phyloP scores from a whole-genome alignment of 2,888 invertebrate species.

The Eupithecia centaureata region DNA sequence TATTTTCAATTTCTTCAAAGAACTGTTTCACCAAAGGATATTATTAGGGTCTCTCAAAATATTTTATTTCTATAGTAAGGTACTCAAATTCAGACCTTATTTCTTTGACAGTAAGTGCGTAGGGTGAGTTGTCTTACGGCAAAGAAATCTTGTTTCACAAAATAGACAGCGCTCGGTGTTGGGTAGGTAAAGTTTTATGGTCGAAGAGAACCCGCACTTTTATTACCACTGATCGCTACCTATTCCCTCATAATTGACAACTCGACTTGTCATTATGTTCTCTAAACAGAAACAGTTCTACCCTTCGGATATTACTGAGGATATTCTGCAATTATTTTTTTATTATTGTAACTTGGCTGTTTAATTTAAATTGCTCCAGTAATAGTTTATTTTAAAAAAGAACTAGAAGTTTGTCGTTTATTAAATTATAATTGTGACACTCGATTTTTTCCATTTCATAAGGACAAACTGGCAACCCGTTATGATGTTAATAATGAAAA shows the following conservation, averaged over 20 bases:
- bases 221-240: slow-evolving; percentile 82
- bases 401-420: not conserved
- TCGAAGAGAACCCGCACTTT: slow-evolving; percentile 78
- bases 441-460: not conserved
- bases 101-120: slow-evolving; percentile 49
- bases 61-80: not conserved
- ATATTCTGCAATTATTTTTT: slow-evolving; percentile 3
- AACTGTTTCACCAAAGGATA: slow-evolving; percentile 37
- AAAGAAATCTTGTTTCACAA: slow-evolving; percentile 51
- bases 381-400: not conserved
- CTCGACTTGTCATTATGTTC: slow-evolving; percentile 77
- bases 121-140: slow-evolving; percentile 27
- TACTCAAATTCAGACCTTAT: slow-evolving; percentile 59
- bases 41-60: slow-evolving; percentile 8
- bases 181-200: slow-evolving; percentile 80
- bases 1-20: slow-evolving; percentile 36
- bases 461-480: not conserved
- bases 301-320: slow-evolving; percentile 37
- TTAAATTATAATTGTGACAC: not conserved
- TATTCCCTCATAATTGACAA: slow-evolving; percentile 82
- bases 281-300: slow-evolving; percentile 69
- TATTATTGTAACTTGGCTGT: not conserved
- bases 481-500: not conserved
- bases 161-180: slow-evolving; percentile 71
- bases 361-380: not conserved